Evolutionary conservation across 2,888 invertebrate species (phyloP), one percentile per base, ranked within the genome.

Genomic region (Caenorhabditis wallacei): DNA sequence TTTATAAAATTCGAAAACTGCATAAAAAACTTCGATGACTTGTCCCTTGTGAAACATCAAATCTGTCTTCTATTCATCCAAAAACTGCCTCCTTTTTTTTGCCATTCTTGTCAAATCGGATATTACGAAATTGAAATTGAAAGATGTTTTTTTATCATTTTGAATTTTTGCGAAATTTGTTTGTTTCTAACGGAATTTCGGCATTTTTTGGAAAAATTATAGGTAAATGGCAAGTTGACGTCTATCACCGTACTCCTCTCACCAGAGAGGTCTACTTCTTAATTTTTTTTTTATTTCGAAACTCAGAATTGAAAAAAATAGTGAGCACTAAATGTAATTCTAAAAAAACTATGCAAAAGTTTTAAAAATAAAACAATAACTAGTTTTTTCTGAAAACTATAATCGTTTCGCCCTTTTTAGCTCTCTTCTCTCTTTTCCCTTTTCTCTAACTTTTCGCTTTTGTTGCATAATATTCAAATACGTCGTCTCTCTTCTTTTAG

Each of bases 381-480:
- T 40, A 40, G 40, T 40, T 30, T 56, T n/a, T 16, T n/a, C 10
- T 16, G 37, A 40, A 37, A 40, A 63, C 43, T 24, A 43, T 71
- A 61, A 61, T 71, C 61, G 59, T n/a, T 61, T 24, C 22, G 24
- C 5, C 24, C 53, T 61, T 61, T 18, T 59, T 51, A 61, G 16
- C 40, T 40, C 72, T 53, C 53, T 51, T 63, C 63, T 63, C 46
- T 64, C 18, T 64, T 54, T 24, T 59, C 16, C 22, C 40, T 72
- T 20, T 37, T 26, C n/a, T 22, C 20, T 72, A 3, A 2, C 13
- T 43, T 16, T 43, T 10, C 16, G n/a, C 16, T 59, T 72, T 75
- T 30, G 75, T 76, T 68, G 46, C 74, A 75, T 57, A 75, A 57
- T 75, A 75, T 75, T 75, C 66, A 66, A 75, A 75, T 66, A 75